These are phyloP conservation scores for Boulengeromyrus knoepffleri DNA, from an alignment of 2,113 vertebrate genomes.

Conservation along the genomic window DNA sequence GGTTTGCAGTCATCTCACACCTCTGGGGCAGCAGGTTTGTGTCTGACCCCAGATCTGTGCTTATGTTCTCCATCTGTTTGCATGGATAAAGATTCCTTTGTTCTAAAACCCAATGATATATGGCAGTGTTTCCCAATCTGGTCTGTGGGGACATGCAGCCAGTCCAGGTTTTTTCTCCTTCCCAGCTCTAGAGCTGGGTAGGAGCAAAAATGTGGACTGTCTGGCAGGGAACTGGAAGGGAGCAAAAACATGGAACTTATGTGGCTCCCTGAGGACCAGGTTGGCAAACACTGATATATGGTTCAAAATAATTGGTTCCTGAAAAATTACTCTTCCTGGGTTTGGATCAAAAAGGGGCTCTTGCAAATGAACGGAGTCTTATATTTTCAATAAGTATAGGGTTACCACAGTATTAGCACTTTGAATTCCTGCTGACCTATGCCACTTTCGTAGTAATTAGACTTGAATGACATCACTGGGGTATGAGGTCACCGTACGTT, in stretches of 20 bases:
- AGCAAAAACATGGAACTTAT: background rate
- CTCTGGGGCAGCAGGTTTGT: background rate
- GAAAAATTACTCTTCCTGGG: background rate
- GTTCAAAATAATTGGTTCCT: background rate
- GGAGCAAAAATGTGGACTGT: background rate
- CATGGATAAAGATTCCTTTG: background rate
- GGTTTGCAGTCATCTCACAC: background rate
- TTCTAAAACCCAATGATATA: background rate
- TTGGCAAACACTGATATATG: background rate
- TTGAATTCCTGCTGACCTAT: constrained; percentile 2
- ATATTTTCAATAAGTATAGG: background rate
- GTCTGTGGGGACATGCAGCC: background rate
- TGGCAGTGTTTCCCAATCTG: background rate
- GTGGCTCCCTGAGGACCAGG: background rate
- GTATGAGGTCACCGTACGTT: background rate
- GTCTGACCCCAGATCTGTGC: background rate
- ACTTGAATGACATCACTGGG: background rate
- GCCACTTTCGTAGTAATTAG: background rate
- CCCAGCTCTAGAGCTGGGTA: background rate
- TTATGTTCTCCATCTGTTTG: background rate
- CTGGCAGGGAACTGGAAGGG: background rate
- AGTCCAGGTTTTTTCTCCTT: background rate
- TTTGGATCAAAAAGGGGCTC: background rate
- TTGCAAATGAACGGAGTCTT: background rate
- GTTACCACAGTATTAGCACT: background rate